Base-by-base conservation (phyloP, 2,113 vertebrate species). In the Actenoides lindsayi region DNA sequence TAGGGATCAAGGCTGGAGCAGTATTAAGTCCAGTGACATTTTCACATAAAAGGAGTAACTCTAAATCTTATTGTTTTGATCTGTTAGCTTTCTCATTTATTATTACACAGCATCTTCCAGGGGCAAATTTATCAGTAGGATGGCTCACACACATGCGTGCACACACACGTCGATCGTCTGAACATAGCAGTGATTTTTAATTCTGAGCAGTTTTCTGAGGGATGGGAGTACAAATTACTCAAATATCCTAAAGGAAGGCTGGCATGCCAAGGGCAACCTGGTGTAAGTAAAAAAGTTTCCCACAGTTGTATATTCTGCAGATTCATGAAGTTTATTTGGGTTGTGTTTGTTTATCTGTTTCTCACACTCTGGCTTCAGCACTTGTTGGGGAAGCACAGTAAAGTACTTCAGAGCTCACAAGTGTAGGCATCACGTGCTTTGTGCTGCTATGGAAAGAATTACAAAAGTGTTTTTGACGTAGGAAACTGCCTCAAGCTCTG, bases 1-100 rank as follows among this genome's bases (percentile, higher is more conserved):
- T 83, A 77, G 14, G 10, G 68, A 53, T 94, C 67, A 86, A 51
- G 69, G 30, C 65, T 81, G 30, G 8, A 89, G 39, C n/a, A 77
- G 4, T 74, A 74, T 42, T 93, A 56, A 92, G 84, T 96, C 70
- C 56, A 82, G 18, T 93, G 90, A 81, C 44, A 46, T 84, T 94
- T 83, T 96, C 85, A 28, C 33, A 15, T n/a, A 48, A 42, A 84
- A 94, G 23, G 27, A 31, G 53, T 80, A 54, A 73, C 65, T 65
- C 18, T 59, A 78, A 70, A 88, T 88, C n/a, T 91, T 51, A 44
- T 13, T 16, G 7, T 24, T 95, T 67, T 91, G 18, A 67, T 84
- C 9, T 78, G 9, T 70, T 89, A 83, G 25, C 50, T 93, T 94
- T 97, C 81, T 70, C 27, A 13, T 69, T 69, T 83, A 23, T 70